These are phyloP conservation scores for Empidonax traillii DNA, from an alignment of 2,113 vertebrate species.

Conservation along the genomic window DNA sequence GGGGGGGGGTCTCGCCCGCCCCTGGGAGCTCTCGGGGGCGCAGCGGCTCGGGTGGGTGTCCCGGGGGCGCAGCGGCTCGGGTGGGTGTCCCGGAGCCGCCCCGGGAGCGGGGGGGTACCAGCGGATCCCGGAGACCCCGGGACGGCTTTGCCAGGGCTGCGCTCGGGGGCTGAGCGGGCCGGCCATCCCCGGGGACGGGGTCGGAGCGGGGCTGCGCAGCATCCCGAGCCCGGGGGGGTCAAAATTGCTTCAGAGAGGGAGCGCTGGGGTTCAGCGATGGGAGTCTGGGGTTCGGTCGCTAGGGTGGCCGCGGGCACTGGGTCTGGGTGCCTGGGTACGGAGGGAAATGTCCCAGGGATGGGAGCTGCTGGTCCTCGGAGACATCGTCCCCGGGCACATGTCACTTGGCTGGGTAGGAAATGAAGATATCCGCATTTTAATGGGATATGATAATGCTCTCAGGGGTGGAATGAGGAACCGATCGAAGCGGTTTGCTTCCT, in stretches of 20 bases:
- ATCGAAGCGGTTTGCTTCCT: background rate
- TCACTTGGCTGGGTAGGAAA: background rate
- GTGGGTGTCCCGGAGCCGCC: background rate
- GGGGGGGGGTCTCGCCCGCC: rapidly evolving
- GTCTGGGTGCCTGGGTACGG: background rate
- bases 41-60: background rate
- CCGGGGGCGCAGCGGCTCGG: background rate
- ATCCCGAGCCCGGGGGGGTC: background rate
- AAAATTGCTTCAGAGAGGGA: too few relatives aligned
- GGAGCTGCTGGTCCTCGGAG: background rate
- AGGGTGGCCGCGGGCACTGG: background rate
- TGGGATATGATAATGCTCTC: background rate
- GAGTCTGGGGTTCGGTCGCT: background rate
- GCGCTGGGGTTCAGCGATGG: background rate
- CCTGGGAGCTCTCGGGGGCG: background rate
- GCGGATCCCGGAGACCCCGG: background rate
- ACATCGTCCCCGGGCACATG: background rate
- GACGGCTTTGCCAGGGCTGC: background rate
- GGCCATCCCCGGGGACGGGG: too few relatives aligned
- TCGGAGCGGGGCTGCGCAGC: background rate
- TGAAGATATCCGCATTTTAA: background rate
- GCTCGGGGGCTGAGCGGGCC: too few relatives aligned
- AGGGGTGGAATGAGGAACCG: background rate
- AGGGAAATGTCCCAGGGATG: too few relatives aligned
- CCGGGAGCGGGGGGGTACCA: too few relatives aligned